Percentiles rank a stretch among this genome's conserved stretches.
Conservation (phyloP, 1,140 invertebrate species). For the Musca vetustissima region DNA sequence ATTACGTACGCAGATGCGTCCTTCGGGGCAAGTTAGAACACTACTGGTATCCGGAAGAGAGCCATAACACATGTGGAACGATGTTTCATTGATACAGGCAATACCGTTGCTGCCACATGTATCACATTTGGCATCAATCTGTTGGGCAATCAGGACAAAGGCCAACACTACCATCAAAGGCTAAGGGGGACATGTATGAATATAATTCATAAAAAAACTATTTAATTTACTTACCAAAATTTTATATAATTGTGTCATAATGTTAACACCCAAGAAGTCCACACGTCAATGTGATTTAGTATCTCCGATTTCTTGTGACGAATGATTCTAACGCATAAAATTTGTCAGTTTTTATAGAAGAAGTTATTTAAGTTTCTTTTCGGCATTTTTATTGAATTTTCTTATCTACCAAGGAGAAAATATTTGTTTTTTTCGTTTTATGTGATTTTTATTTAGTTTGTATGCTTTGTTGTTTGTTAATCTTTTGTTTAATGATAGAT, state of each 20-base stretch:
- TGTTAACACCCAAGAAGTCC: not conserved
- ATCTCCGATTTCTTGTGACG: no score
- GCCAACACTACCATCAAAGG: not conserved
- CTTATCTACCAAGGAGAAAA: no score
- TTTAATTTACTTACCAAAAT: not conserved
- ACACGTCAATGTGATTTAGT: no score
- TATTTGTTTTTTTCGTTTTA: no score
- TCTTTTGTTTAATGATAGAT: no score
- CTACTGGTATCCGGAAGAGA: not conserved
- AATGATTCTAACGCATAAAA: no score
- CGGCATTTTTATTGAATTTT: no score
- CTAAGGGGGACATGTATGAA: not conserved
- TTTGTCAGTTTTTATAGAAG: no score
- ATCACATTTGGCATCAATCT: slow-evolving; percentile 5
- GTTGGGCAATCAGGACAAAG: not conserved
- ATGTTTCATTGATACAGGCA: slow-evolving; percentile 25
- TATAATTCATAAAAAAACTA: not conserved
- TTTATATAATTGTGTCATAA: not conserved
- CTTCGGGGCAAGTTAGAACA: slow-evolving; percentile 3
- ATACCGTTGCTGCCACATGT: slow-evolving; percentile 14
- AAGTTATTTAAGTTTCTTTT: no score
- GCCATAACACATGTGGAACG: slow-evolving; percentile 19
- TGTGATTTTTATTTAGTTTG: no score
- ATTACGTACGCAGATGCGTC: slow-evolving; percentile 2
- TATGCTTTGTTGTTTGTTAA: no score